Percentiles rank a stretch among this genome's conserved stretches.
These are phyloP conservation scores for Salpingus planirostris DNA, from an alignment of 2,888 invertebrate species.

Conservation along the genomic window DNA sequence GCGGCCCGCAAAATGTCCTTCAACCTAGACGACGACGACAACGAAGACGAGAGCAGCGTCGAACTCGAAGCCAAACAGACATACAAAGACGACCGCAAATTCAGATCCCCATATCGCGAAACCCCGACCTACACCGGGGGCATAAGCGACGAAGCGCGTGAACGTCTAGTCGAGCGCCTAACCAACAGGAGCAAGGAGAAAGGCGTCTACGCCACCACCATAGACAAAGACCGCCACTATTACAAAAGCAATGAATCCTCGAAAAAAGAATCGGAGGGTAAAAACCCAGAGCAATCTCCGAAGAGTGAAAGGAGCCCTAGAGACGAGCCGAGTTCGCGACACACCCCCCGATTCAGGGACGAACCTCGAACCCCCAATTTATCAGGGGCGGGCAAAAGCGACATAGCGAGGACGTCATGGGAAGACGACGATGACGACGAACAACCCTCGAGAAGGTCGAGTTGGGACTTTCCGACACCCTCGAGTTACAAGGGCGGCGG, in stretches of 20 bases:
- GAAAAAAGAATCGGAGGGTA: conserved; percentile 2
- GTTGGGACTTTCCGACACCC: conserved; percentile 93
- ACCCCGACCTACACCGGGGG: conserved; percentile 94
- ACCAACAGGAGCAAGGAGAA: conserved; percentile 49
- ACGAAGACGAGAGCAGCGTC: conserved; percentile 36
- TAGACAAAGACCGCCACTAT: conserved; percentile 41
- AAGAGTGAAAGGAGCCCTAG: conserved; percentile 33
- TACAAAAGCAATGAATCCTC: too few species aligned
- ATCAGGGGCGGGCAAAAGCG: conserved; percentile 47
- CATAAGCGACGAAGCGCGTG: conserved; percentile 68
- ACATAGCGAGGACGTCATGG: conserved; percentile 64
- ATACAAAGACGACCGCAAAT: conserved; percentile 49
- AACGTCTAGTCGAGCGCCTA: conserved; percentile 60
- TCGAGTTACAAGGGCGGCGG: conserved; percentile 41
- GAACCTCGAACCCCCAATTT: conserved; percentile 79
- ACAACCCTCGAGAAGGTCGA: conserved; percentile 57
- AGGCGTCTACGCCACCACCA: conserved; percentile 62
- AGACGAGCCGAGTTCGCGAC: conserved; percentile 15
- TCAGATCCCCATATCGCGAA: conserved; percentile 72
- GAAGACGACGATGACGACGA: conserved; percentile 70
- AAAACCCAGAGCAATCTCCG: conserved; percentile 32
- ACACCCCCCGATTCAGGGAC: conserved; percentile 61
- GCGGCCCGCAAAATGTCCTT: conserved; percentile 58
- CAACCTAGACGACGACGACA: conserved; percentile 42
- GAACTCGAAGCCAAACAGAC: conserved; percentile 28